These are phyloP conservation scores for Bombus waltoni DNA, from an alignment of 1,140 invertebrate species.

Conservation along the genomic window DNA sequence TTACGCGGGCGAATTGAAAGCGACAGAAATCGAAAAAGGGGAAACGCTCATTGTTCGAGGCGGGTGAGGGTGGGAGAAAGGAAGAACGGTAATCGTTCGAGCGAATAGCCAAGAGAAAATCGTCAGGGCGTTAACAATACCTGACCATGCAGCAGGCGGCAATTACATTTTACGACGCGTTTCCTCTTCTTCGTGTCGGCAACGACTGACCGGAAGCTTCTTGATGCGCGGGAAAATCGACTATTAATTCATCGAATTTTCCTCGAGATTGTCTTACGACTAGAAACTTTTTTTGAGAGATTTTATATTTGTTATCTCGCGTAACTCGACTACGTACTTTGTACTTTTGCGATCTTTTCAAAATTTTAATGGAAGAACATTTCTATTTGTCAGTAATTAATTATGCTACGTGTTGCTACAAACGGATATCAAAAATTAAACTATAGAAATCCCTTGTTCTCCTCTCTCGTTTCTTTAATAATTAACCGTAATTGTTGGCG, in stretches of 20 bases:
- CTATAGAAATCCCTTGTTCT: background rate
- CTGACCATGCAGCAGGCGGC: background rate
- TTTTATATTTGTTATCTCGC: no score
- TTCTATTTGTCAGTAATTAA: no score
- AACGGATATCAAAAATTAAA: no score
- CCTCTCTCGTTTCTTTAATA: background rate
- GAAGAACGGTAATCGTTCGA: conserved; percentile 15
- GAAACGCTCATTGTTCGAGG: conserved; percentile 25
- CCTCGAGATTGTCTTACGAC: background rate
- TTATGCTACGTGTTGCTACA: no score
- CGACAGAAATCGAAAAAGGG: conserved; percentile 42
- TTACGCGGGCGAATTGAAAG: conserved; percentile 16
- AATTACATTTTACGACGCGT: conserved; percentile 22
- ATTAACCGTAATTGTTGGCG: background rate
- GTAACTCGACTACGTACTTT: no score
- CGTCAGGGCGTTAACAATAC: conserved; percentile 31
- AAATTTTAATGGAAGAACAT: no score
- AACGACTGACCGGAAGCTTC: no score
- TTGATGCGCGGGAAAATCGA: background rate
- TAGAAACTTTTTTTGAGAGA: no score
- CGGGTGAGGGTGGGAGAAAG: background rate
- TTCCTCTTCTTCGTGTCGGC: background rate
- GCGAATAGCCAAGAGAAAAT: conserved; percentile 42
- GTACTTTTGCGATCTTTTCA: no score
- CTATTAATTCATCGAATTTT: background rate